These are phyloP conservation scores for Mycalesis mineus DNA, from an alignment of 2,888 invertebrate genomes.

Conservation along the genomic window DNA sequence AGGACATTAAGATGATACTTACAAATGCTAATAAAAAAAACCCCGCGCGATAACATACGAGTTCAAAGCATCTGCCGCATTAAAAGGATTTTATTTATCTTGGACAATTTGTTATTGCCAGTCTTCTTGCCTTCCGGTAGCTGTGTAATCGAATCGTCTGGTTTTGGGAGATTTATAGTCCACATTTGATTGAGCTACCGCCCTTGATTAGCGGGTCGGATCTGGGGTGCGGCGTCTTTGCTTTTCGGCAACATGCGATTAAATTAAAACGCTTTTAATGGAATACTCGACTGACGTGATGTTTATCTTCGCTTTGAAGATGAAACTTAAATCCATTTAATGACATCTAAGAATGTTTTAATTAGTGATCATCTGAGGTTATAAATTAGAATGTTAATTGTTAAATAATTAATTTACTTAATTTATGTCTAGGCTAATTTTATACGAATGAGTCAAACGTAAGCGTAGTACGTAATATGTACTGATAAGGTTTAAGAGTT, in stretches of 20 bases:
- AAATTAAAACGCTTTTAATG: slow-evolving; percentile 38
- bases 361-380: slow-evolving; percentile 2
- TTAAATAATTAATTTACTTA: background rate
- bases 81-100: slow-evolving; percentile 75
- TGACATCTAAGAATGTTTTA: slow-evolving; percentile 3
- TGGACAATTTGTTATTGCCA: slow-evolving; percentile 76
- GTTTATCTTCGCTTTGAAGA: slow-evolving; percentile 21
- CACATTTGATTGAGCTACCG: slow-evolving; percentile 66
- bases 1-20: slow-evolving; percentile 60
- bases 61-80: slow-evolving; percentile 57
- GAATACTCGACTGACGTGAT: slow-evolving; percentile 25
- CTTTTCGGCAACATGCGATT: slow-evolving; percentile 32
- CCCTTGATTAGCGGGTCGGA: slow-evolving; percentile 59
- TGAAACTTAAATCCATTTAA: slow-evolving; percentile 9
- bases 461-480: no score
- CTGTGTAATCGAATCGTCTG: slow-evolving; percentile 75
- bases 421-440: background rate
- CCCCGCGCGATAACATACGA: slow-evolving; percentile 37
- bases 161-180: slow-evolving; percentile 67
- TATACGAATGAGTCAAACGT: background rate
- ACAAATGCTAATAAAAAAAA: slow-evolving; percentile 46
- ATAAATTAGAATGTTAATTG: background rate
- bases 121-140: slow-evolving; percentile 69
- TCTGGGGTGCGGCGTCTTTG: slow-evolving; percentile 36
- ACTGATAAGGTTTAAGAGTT: no score